These are phyloP conservation scores for Clarias magur DNA, from an alignment of 2,113 vertebrate genomes.

Conservation along the genomic window DNA sequence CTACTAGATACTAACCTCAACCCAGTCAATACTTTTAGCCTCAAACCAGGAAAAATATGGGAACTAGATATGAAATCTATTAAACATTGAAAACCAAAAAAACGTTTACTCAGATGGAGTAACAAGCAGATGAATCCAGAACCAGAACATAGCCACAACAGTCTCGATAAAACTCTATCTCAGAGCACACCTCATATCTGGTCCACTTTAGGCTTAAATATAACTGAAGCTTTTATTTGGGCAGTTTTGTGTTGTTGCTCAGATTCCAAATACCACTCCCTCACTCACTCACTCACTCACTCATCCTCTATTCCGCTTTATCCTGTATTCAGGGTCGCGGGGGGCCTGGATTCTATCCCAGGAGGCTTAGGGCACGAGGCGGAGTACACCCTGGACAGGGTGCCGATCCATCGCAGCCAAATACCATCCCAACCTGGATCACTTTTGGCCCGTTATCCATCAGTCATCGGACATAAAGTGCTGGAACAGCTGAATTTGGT, in stretches of 20 bases:
- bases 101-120: neutral
- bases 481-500: neutral
- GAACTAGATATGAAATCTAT: neutral
- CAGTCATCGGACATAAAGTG: neutral
- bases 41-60: too few relatives aligned
- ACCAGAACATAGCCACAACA: neutral
- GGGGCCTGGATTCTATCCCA: too few relatives aligned
- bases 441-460: neutral
- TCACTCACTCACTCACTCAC: too few relatives aligned
- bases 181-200: neutral
- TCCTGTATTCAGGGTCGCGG: too few relatives aligned
- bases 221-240: neutral
- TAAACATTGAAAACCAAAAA: too few relatives aligned
- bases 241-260: neutral
- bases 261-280: neutral
- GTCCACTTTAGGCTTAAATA: neutral
- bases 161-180: neutral
- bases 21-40: too few relatives aligned
- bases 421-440: neutral
- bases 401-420: neutral
- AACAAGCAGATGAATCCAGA: neutral
- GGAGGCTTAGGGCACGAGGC: too few relatives aligned
- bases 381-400: too few relatives aligned
- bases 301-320: too few relatives aligned
- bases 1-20: neutral